These are phyloP conservation scores for Anguilla pacifica DNA, from an alignment of 2,797 vertebrate genomes.

Conservation along the genomic window DNA sequence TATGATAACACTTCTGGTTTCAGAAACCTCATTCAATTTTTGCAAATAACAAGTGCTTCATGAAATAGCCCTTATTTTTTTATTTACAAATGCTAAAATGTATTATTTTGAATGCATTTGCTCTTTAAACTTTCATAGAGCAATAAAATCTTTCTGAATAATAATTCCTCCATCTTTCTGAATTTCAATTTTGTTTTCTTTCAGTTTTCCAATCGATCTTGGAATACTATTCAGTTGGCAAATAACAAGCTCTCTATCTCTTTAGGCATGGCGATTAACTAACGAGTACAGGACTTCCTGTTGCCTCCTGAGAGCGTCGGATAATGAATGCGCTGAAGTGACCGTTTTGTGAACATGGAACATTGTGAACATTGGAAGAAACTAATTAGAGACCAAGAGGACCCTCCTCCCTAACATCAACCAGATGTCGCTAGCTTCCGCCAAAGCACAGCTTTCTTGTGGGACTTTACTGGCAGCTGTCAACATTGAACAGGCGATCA, in stretches of 20 bases:
- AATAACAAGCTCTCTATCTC: slow-evolving; percentile 26
- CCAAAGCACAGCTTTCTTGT: neutral
- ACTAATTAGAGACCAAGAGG: neutral
- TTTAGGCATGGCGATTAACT: slow-evolving; percentile 62
- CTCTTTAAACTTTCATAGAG: no score
- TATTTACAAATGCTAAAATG: no score
- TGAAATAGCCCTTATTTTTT: no score
- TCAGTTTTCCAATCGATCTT: no score
- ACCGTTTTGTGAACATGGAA: slow-evolving; percentile 66
- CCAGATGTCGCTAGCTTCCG: neutral
- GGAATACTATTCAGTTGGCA: neutral
- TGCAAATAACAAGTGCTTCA: no score
- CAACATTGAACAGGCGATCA: neutral
- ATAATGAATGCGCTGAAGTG: slow-evolving; percentile 69
- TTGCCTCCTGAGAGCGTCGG: slow-evolving; percentile 61
- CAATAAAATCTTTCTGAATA: no score
- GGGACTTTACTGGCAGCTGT: neutral
- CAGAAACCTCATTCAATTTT: no score
- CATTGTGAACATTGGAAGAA: neutral
- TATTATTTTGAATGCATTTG: no score
- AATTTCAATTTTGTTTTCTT: no score
- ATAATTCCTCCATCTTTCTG: no score
- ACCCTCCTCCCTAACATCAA: neutral
- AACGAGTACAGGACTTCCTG: slow-evolving; percentile 61
- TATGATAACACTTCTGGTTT: no score